Conservation (phyloP, 2,113 vertebrate species). For the Typhlomys cinereus region DNA sequence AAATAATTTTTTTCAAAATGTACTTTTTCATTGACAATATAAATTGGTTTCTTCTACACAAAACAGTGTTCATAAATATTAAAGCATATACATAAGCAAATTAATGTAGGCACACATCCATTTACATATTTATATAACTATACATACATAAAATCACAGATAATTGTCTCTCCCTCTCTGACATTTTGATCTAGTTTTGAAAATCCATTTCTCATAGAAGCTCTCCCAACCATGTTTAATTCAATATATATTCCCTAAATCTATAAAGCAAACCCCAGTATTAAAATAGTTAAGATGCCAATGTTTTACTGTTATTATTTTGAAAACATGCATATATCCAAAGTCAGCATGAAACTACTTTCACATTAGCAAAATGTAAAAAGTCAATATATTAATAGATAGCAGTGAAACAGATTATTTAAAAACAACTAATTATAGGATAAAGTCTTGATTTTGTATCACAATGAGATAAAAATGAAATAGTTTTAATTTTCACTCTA, state of each 20-base stretch:
- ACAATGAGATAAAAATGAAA: too few species aligned
- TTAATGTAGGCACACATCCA: background rate
- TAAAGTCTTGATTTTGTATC: background rate
- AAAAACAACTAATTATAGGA: background rate
- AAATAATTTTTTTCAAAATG: background rate
- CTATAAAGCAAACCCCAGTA: constrained; percentile 2
- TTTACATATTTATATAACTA: too few species aligned
- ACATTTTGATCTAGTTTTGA: background rate
- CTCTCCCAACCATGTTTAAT: background rate
- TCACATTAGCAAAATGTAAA: background rate
- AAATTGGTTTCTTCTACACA: background rate
- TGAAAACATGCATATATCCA: background rate
- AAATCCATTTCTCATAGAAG: background rate
- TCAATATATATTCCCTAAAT: background rate
- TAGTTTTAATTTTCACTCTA: background rate
- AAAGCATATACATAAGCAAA: background rate
- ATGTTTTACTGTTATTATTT: background rate
- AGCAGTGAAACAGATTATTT: background rate
- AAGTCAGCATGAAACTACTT: constrained; percentile 9
- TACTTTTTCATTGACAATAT: background rate
- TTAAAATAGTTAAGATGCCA: constrained; percentile 11
- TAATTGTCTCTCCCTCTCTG: background rate
- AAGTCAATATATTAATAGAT: background rate
- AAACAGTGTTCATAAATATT: background rate
- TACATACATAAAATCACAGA: background rate